Percentiles rank a stretch among this genome's conserved stretches.
Evolutionary conservation across 1,140 invertebrate genomes (phyloP).

Genomic region (Prorops nasuta): DNA sequence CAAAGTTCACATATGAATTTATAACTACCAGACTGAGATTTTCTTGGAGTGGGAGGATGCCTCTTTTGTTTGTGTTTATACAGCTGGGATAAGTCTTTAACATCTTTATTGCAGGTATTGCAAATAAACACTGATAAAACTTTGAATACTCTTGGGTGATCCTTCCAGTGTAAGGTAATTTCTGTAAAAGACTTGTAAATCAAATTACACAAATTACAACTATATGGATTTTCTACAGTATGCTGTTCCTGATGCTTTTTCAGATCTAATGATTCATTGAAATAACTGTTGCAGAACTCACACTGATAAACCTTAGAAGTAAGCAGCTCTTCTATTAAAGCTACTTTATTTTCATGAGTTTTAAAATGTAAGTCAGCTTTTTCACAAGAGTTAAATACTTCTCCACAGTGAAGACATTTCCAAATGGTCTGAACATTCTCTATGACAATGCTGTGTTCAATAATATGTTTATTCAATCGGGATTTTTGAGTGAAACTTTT

Average conservation of each 20-base stretch:
- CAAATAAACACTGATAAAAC: constrained; percentile 29
- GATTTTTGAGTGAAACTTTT: constrained; percentile 56
- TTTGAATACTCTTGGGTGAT: constrained; percentile 43
- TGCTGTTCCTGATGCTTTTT: constrained; percentile 55
- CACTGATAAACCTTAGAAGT: constrained; percentile 55
- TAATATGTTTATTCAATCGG: constrained; percentile 34
- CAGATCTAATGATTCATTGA: constrained; percentile 52
- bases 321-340: constrained; percentile 28
- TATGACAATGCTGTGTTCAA: constrained; percentile 29
- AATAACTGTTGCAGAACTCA: constrained; percentile 61
- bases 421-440: constrained; percentile 32
- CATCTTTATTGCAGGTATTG: constrained; percentile 33
- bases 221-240: constrained; percentile 56
- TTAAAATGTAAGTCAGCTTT: constrained; percentile 26
- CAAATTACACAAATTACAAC: constrained; percentile 57
- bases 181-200: constrained; percentile 54
- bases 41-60: constrained; percentile 29
- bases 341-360: constrained; percentile 25
- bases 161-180: constrained; percentile 57
- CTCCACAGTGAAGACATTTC: constrained; percentile 34
- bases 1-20: constrained; percentile 55
- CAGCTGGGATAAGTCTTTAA: constrained; percentile 31
- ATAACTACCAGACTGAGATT: constrained; percentile 28
- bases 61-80: constrained; percentile 51
- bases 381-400: constrained; percentile 23